Evolutionary conservation across 2,797 vertebrate genomes (phyloP).

Genomic region (Spea hammondii): DNA sequence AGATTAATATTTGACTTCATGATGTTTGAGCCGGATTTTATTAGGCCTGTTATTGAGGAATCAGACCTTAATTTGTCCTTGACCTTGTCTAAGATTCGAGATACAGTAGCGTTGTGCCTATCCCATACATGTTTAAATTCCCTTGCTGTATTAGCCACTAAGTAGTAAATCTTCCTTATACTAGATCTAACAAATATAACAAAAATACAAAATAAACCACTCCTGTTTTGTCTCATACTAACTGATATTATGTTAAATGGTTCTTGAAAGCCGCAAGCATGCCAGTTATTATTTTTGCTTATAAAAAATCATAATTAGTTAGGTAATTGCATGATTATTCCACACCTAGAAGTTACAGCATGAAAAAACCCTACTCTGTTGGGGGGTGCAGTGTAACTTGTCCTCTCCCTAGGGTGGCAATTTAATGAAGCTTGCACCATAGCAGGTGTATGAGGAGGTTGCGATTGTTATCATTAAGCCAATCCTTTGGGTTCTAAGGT

Average conservation of each 20-base stretch:
- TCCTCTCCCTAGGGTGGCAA: conserved; percentile 50
- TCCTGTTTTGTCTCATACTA: background rate
- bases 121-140: too few relatives aligned
- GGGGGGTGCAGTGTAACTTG: conserved; percentile 46
- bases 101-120: too few relatives aligned
- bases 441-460: conserved; percentile 47
- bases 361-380: conserved; percentile 45
- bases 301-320: conserved; percentile 56
- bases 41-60: too few relatives aligned
- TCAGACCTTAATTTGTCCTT: too few relatives aligned
- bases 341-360: conserved; percentile 57
- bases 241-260: background rate
- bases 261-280: conserved; percentile 43
- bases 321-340: conserved; percentile 60
- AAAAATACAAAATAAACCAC: conserved; percentile 23
- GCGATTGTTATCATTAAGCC: conserved; percentile 51
- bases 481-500: conserved; percentile 43
- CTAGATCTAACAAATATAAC: too few relatives aligned
- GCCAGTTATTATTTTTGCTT: conserved; percentile 52
- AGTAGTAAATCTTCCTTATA: too few relatives aligned
- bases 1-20: too few relatives aligned
- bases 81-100: too few relatives aligned
- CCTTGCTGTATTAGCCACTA: too few relatives aligned
- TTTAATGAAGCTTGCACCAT: conserved; percentile 56
- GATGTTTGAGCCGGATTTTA: too few relatives aligned